Conservation (phyloP, 1,140 invertebrate species). For the Penaeus japonicus region DNA sequence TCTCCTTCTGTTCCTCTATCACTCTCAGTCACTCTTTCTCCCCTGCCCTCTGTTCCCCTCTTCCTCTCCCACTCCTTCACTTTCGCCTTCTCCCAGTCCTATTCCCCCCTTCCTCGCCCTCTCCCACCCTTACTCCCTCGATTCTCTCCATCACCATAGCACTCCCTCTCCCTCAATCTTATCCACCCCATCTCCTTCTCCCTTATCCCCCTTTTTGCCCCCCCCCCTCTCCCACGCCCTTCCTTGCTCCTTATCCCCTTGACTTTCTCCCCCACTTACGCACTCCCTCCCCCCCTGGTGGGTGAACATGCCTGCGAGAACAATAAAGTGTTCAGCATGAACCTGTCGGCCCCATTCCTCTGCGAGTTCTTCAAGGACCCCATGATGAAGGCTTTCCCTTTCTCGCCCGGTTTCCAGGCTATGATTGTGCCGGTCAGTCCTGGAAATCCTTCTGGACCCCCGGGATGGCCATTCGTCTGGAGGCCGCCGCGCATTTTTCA, state of each 20-base stretch:
- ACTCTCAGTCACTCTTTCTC: no score
- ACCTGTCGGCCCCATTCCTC: constrained; percentile 74
- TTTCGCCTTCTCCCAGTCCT: no score
- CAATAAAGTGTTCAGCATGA: constrained; percentile 87
- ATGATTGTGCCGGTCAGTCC: constrained; percentile 51
- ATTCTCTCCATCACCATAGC: no score
- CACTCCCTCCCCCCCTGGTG: constrained; percentile 66
- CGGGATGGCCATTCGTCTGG: constrained; percentile 47
- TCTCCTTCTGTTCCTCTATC: not conserved
- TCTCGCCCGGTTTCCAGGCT: constrained; percentile 12
- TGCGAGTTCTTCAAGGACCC: constrained; percentile 86
- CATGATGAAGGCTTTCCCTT: constrained; percentile 70
- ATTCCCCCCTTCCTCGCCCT: no score
- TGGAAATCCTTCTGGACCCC: constrained; percentile 47
- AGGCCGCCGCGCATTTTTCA: constrained; percentile 52
- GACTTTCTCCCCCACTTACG: no score
- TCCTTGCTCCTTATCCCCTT: not conserved
- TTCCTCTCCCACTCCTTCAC: not conserved
- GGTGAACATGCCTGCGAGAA: constrained; percentile 78
- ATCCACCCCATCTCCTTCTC: no score
- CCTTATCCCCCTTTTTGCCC: no score
- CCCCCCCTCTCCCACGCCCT: no score
- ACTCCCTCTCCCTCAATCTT: no score
- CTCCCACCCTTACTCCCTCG: no score
- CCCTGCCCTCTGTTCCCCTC: not conserved